phyloP scores from a whole-genome alignment of 2,888 invertebrate genomes.

The Graphium colonna region DNA sequence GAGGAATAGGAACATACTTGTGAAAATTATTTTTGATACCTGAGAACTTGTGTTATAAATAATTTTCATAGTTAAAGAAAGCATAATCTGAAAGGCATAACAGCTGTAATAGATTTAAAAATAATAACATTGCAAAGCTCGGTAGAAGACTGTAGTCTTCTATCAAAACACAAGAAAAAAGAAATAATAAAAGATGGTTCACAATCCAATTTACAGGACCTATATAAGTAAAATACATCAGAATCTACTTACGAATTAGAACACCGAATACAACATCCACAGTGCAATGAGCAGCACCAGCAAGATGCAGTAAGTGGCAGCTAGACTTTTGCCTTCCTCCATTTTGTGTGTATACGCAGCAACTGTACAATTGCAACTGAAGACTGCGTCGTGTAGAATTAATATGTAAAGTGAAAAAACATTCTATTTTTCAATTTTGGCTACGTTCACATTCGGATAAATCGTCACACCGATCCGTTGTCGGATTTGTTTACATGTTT shows the following conservation, averaged over 20 bases:
- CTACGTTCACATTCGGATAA: slow-evolving; percentile 48
- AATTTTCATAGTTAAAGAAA: no score
- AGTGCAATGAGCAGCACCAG: slow-evolving; percentile 81
- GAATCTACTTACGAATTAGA: slow-evolving; percentile 65
- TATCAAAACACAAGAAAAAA: no score
- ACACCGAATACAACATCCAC: slow-evolving; percentile 84
- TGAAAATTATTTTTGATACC: no score
- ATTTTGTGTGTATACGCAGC: slow-evolving; percentile 42
- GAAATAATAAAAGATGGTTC: no score
- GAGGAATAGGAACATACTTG: no score
- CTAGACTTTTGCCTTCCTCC: slow-evolving; percentile 81
- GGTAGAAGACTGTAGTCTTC: no score
- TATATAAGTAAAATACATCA: no score
- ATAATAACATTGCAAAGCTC: no score
- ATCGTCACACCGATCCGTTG: slow-evolving; percentile 43
- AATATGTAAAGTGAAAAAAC: slow-evolving; percentile 42
- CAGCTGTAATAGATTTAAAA: no score
- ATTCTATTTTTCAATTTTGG: slow-evolving; percentile 54
- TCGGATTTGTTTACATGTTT: slow-evolving; percentile 33
- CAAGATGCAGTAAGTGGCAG: slow-evolving; percentile 84
- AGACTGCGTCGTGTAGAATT: slow-evolving; percentile 38
- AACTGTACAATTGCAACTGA: slow-evolving; percentile 56
- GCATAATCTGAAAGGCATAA: no score
- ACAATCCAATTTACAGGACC: no score
- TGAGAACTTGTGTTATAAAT: no score